A percentile compares a stretch with the other conserved stretches of the same genome.
Conservation (phyloP, 2,888 invertebrate genomes). For the Carterocephalus palaemon region DNA sequence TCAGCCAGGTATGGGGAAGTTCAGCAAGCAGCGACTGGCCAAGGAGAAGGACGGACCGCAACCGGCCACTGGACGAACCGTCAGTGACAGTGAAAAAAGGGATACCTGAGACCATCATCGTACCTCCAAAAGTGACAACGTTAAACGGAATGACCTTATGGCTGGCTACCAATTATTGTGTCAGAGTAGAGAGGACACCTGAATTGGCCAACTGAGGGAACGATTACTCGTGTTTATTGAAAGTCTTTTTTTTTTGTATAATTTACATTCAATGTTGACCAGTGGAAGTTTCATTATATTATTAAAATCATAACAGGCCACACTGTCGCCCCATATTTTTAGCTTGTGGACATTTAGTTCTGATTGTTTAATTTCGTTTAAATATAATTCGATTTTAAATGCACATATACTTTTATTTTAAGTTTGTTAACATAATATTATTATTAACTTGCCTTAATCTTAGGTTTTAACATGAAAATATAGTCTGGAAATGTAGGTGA, state of each 20-base stretch:
- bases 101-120: conserved; percentile 65
- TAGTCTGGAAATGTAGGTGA: too few species aligned
- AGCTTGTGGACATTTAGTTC: conserved; percentile 69
- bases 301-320: conserved; percentile 52
- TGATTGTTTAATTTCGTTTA: conserved; percentile 71
- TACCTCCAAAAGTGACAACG: conserved; percentile 64
- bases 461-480: too few species aligned
- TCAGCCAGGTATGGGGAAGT: conserved; percentile 92
- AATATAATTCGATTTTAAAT: conserved; percentile 68
- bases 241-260: conserved; percentile 59
- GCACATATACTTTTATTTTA: conserved; percentile 36
- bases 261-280: conserved; percentile 56
- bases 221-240: conserved; percentile 57
- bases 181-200: conserved; percentile 59
- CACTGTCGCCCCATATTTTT: conserved; percentile 56
- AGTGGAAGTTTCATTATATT: conserved; percentile 48
- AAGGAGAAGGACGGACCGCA: conserved; percentile 66
- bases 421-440: too few species aligned
- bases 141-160: conserved; percentile 70
- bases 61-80: conserved; percentile 43
- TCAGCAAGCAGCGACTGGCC: conserved; percentile 82
- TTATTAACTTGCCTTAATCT: too few species aligned
- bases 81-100: conserved; percentile 72
- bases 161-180: conserved; percentile 67
- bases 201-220: conserved; percentile 66